Evolutionary conservation across 2,113 vertebrate genomes (phyloP).

Genomic region (Oreochromis aureus): DNA sequence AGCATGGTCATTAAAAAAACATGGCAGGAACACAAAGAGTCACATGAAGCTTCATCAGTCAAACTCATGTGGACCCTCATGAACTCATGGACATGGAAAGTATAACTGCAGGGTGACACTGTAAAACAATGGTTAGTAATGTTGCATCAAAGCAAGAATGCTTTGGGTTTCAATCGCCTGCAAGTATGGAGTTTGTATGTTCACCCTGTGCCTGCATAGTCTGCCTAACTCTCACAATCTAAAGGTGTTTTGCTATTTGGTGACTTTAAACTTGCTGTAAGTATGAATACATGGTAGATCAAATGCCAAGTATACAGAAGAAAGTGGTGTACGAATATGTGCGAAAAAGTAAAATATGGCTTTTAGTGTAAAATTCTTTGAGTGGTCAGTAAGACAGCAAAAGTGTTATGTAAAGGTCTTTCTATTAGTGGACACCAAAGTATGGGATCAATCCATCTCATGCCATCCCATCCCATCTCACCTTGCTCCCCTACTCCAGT

Average conservation of each 20-base stretch:
- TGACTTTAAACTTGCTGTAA: not conserved
- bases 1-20: not conserved
- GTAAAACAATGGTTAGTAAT: not conserved
- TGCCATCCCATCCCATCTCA: too few species aligned
- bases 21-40: not conserved
- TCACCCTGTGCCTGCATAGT: not conserved
- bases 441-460: too few species aligned
- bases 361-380: too few species aligned
- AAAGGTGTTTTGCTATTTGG: not conserved
- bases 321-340: not conserved
- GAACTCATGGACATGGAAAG: not conserved
- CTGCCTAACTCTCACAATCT: not conserved
- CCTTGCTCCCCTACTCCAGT: too few species aligned
- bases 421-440: not conserved
- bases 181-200: not conserved
- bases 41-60: too few species aligned
- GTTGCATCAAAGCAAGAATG: not conserved
- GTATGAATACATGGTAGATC: not conserved
- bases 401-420: not conserved
- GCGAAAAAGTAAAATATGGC: not conserved
- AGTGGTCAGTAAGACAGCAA: too few species aligned
- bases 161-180: not conserved
- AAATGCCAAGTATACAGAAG: not conserved
- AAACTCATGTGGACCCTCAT: not conserved
- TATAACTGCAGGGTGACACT: not conserved